These are phyloP conservation scores for Drosophila rufa DNA, from an alignment of 1,140 invertebrate genomes.

Conservation along the genomic window DNA sequence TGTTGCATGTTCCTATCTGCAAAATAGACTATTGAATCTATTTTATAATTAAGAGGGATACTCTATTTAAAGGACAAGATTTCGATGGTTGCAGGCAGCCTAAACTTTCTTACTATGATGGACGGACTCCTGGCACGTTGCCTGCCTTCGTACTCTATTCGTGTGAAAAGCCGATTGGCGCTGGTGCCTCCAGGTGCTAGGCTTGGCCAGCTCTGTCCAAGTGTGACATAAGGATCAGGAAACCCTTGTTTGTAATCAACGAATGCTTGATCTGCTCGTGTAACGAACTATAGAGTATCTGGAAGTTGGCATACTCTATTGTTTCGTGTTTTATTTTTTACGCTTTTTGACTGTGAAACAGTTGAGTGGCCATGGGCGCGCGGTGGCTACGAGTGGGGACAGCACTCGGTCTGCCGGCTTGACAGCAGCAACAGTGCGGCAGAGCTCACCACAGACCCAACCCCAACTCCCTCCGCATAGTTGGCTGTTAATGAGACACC, in stretches of 20 bases:
- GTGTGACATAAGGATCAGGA: neutral
- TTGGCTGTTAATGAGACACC: slow-evolving; percentile 69
- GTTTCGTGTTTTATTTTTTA: slow-evolving; percentile 13
- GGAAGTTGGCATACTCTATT: neutral
- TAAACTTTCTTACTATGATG: too few relatives aligned
- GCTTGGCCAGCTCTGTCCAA: neutral
- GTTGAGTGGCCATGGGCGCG: slow-evolving; percentile 67
- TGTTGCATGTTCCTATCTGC: too few relatives aligned
- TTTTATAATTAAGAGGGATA: too few relatives aligned
- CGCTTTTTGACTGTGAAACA: slow-evolving; percentile 57
- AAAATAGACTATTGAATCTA: too few relatives aligned
- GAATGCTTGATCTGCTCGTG: neutral
- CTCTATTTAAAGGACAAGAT: too few relatives aligned
- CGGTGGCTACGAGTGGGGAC: neutral
- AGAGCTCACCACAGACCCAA: neutral
- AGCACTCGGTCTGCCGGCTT: slow-evolving; percentile 22
- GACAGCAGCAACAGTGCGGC: slow-evolving; percentile 61
- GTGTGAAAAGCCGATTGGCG: neutral
- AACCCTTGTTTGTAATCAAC: neutral
- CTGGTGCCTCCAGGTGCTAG: neutral
- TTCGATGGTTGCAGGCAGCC: too few relatives aligned
- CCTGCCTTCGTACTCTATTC: too few relatives aligned
- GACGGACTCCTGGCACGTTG: too few relatives aligned
- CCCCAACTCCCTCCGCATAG: slow-evolving; percentile 13
- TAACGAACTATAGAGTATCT: slow-evolving; percentile 15